Base-by-base conservation (phyloP, 2,888 invertebrate species). In the Agriopis leucophaearia region DNA sequence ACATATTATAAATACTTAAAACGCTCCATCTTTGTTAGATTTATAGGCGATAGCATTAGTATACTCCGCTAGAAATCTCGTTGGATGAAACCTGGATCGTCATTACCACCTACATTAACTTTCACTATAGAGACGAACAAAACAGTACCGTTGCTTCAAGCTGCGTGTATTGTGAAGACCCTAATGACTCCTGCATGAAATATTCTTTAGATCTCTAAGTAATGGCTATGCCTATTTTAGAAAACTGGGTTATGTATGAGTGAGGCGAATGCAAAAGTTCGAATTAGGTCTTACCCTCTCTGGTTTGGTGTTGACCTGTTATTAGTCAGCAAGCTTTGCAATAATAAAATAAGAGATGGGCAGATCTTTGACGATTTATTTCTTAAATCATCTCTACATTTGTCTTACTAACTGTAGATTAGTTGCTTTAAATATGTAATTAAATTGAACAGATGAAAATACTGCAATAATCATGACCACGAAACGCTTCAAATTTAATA, bases 141-240 rank as follows among this genome's bases (percentile, higher is more conserved):
- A 67, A 67, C 67, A 63, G 67, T 67, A 67, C 67, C 67, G 67
- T 67, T 67, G 67, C 62, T 67, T 63, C 54, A 55, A 67, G 63
- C 63, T 54, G 58, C 58, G 63, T 52, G 67, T 59, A 67, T 67
- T 67, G 67, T 67, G 67, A 67, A 67, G 67, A 55, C 67, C 67
- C 67, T 67, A 67, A 67, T 67, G 67, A 67, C 67, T 67, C 63
- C 67, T 63, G 63, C 67, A 67, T 67, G 67, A 67, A 67, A 67
- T 67, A 67, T 67, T 67, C 67, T 67, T 67, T 67, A 67, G 58
- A 67, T 59, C 63, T 67, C 56, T 62, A 62, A 62, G 66, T 66
- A 67, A 67, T 67, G 54, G 54, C 58, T 54, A 67, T 59, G 63
- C 67, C 67, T 67, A 67, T 63, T 67, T 58, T 62, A 58, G 66